Percentiles rank a stretch among this genome's conserved stretches.
Conservation (phyloP, 2,113 vertebrate genomes). For the Platichthys flesus region DNA sequence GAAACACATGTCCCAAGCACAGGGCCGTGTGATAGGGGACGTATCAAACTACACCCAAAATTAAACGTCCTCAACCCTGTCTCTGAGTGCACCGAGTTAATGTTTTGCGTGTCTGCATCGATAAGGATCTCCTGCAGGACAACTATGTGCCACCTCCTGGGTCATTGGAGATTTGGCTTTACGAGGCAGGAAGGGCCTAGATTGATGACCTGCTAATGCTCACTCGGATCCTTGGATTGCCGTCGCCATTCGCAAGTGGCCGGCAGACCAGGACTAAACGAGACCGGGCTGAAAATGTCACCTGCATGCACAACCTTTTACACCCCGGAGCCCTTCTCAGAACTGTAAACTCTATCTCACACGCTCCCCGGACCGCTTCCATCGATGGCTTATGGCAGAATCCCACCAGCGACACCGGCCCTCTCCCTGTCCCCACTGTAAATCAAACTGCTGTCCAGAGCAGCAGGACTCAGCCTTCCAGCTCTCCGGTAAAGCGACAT, state of each 20-base stretch:
- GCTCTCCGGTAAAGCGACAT: constrained; percentile 36
- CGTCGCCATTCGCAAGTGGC: constrained; percentile 54
- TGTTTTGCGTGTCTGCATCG: constrained; percentile 55
- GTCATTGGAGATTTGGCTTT: constrained; percentile 77
- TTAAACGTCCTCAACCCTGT: constrained; percentile 71
- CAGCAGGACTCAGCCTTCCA: constrained; percentile 41
- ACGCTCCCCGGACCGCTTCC: constrained; percentile 52
- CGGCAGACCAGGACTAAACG: constrained; percentile 55
- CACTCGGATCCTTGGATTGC: constrained; percentile 61
- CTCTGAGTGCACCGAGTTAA: constrained; percentile 54
- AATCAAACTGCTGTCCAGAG: constrained; percentile 73
- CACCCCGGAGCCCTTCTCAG: constrained; percentile 69
- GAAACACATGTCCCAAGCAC: constrained; percentile 1
- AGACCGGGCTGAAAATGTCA: constrained; percentile 70
- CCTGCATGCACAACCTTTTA: constrained; percentile 72
- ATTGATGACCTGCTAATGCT: constrained; percentile 71
- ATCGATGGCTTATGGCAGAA: constrained; percentile 65
- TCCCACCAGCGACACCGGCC: constrained; percentile 53
- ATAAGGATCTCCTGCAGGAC: constrained; percentile 67
- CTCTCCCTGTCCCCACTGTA: constrained; percentile 49
- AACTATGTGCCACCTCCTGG: constrained; percentile 66
- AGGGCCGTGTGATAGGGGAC: constrained; percentile 12
- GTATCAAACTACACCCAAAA: constrained; percentile 71
- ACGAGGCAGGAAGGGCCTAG: constrained; percentile 44
- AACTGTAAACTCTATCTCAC: constrained; percentile 74